Conservation (phyloP, 2,888 invertebrate species). For the Stratiomys singularior region DNA sequence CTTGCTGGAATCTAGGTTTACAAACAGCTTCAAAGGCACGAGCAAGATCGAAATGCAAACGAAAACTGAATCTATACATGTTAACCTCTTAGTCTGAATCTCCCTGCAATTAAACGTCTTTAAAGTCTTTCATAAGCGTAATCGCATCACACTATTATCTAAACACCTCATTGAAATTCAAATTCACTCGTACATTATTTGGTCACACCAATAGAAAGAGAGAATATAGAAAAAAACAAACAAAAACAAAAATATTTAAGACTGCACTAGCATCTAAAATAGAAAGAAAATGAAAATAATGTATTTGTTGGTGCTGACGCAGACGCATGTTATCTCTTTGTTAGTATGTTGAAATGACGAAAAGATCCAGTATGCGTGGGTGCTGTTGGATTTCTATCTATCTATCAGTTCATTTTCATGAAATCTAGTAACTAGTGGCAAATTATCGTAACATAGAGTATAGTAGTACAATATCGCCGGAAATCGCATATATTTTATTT, state of each 20-base stretch:
- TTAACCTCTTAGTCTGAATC: too few relatives aligned
- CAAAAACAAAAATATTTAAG: background rate
- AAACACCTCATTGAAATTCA: slow-evolving; percentile 6
- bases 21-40: too few relatives aligned
- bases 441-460: background rate
- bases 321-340: background rate
- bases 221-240: background rate
- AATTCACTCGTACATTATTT: slow-evolving; percentile 2
- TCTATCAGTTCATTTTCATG: background rate
- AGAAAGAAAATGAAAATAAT: background rate
- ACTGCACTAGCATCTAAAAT: slow-evolving; percentile 17
- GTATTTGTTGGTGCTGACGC: background rate
- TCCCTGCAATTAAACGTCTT: too few relatives aligned
- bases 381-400: background rate
- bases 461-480: slow-evolving; percentile 9
- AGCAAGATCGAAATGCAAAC: too few relatives aligned
- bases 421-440: background rate
- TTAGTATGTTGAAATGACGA: background rate
- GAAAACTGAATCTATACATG: too few relatives aligned
- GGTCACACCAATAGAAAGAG: background rate
- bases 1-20: too few relatives aligned
- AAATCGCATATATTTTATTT: slow-evolving; percentile 19
- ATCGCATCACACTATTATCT: background rate
- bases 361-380: background rate
- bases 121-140: background rate